phyloP scores from a whole-genome alignment of 2,797 vertebrate species.

The Hyperoplus lanceolatus region DNA sequence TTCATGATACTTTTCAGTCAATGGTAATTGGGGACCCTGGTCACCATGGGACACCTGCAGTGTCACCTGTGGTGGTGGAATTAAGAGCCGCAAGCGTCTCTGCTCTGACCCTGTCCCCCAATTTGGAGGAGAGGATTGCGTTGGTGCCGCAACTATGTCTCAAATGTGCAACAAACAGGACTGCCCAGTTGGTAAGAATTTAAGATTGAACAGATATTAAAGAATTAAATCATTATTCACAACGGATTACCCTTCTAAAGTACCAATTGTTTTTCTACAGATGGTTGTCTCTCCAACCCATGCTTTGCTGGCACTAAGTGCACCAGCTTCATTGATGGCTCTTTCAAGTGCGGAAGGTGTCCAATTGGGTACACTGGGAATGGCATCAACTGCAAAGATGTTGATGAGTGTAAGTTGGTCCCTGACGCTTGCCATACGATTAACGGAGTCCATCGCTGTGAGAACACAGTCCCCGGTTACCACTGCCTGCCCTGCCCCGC shows the following conservation, averaged over 20 bases:
- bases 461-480: conserved; percentile 97
- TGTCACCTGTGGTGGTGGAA: conserved; percentile 94
- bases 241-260: conserved; percentile 11
- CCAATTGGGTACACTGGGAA: conserved; percentile 93
- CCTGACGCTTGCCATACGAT: conserved; percentile 92
- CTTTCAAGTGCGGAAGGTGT: conserved; percentile 94
- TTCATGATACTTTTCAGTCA: conserved; percentile 82
- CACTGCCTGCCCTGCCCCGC: conserved; percentile 95
- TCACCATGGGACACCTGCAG: conserved; percentile 95
- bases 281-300: conserved; percentile 97
- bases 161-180: conserved; percentile 94
- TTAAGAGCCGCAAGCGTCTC: conserved; percentile 91
- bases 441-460: conserved; percentile 93
- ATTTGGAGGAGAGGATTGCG: conserved; percentile 94
- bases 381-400: conserved; percentile 91
- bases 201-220: neutral
- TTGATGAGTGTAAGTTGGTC: conserved; percentile 96
- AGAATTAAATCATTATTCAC: conserved; percentile 1
- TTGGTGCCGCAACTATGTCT: conserved; percentile 87
- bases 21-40: conserved; percentile 98
- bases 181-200: conserved; percentile 92
- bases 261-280: conserved; percentile 72
- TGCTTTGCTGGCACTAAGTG: conserved; percentile 93
- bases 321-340: conserved; percentile 93
- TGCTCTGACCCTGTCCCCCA: conserved; percentile 94